These are phyloP conservation scores for Blomia tropicalis DNA, from an alignment of 2,888 invertebrate genomes.

Conservation along the genomic window DNA sequence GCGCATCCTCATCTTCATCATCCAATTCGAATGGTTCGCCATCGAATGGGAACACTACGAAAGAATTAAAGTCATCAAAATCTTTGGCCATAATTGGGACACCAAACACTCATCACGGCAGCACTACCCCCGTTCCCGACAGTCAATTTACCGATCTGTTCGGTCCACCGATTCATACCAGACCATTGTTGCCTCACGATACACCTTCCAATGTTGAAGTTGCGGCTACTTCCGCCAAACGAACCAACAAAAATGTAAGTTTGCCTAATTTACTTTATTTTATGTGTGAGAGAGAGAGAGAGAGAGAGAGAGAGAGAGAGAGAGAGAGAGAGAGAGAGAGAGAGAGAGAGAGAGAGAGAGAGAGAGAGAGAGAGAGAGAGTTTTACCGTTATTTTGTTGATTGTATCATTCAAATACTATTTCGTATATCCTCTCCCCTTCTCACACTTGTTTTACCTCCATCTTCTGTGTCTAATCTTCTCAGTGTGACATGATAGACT, in stretches of 20 bases:
- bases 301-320: too few species aligned
- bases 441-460: too few species aligned
- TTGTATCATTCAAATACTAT: too few species aligned
- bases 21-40: background rate
- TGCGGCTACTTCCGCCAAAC: background rate
- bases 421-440: too few species aligned
- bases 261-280: background rate
- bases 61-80: background rate
- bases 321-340: too few species aligned
- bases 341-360: too few species aligned
- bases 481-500: too few species aligned
- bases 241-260: slow-evolving; percentile 8
- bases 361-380: too few species aligned
- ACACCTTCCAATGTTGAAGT: background rate
- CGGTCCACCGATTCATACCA: slow-evolving; percentile 48
- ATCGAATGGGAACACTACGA: background rate
- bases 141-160: slow-evolving; percentile 60
- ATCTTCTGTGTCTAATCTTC: too few species aligned
- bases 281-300: too few species aligned
- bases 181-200: background rate
- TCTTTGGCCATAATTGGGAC: background rate
- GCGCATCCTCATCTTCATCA: background rate
- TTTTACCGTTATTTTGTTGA: too few species aligned
- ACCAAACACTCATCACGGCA: background rate
- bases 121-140: slow-evolving; percentile 16